Conservation (phyloP, 2,888 invertebrate species). For the Idaea straminata region DNA sequence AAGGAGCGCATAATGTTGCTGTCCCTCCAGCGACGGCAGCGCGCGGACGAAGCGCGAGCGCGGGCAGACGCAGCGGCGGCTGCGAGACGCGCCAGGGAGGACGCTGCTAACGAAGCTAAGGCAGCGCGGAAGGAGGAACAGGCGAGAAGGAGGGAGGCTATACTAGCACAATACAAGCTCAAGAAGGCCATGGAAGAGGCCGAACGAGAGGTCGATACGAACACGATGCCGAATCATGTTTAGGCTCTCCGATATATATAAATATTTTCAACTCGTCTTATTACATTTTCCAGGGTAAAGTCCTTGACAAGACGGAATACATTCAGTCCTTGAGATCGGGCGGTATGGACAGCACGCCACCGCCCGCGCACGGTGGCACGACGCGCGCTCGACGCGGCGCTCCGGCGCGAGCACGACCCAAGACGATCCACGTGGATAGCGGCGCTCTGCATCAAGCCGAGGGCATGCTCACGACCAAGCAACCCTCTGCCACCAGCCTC, state of each 20-base stretch:
- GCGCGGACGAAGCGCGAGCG: slow-evolving; percentile 92
- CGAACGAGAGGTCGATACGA: slow-evolving; percentile 84
- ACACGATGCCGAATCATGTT: too few relatives aligned
- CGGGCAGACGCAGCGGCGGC: slow-evolving; percentile 86
- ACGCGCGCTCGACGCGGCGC: slow-evolving; percentile 72
- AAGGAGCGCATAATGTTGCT: slow-evolving; percentile 94
- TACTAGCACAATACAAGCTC: slow-evolving; percentile 95
- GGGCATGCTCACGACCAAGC: slow-evolving; percentile 86
- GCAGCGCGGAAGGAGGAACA: slow-evolving; percentile 90
- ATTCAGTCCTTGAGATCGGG: slow-evolving; percentile 59
- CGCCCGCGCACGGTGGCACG: slow-evolving; percentile 55
- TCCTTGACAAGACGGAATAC: slow-evolving; percentile 83
- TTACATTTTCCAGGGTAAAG: slow-evolving; percentile 83
- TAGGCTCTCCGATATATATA: too few relatives aligned
- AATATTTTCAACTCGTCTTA: neutral
- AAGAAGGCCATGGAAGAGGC: slow-evolving; percentile 97
- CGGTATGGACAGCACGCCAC: slow-evolving; percentile 52
- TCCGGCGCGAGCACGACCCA: slow-evolving; percentile 87
- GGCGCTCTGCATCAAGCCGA: slow-evolving; percentile 89
- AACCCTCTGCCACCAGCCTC: slow-evolving; percentile 90
- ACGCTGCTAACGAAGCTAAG: slow-evolving; percentile 87
- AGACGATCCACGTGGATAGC: slow-evolving; percentile 94
- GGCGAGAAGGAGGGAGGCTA: slow-evolving; percentile 90
- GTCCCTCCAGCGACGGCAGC: slow-evolving; percentile 93
- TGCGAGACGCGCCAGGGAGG: slow-evolving; percentile 87